Evolutionary conservation across 2,113 vertebrate species (phyloP).

Genomic region (Sciurus niger): DNA sequence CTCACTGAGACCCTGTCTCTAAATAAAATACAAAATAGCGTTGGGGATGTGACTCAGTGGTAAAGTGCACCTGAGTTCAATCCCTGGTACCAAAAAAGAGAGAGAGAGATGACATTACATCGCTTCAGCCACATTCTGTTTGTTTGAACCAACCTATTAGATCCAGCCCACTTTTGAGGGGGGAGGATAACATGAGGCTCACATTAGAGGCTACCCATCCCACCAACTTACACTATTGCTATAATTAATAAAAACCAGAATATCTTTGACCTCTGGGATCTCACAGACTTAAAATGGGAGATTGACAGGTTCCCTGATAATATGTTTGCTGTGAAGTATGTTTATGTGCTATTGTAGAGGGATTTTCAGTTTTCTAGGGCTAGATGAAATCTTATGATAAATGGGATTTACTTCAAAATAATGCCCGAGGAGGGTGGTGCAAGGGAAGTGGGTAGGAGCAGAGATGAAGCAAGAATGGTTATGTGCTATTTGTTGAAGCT

Average conservation of each 20-base stretch:
- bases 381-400: background rate
- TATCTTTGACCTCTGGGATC: background rate
- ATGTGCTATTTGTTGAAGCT: background rate
- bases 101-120: no score
- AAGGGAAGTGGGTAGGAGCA: background rate
- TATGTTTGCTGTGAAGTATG: background rate
- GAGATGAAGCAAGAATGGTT: background rate
- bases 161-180: background rate
- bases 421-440: background rate
- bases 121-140: background rate
- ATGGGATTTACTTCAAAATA: background rate
- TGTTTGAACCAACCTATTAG: background rate
- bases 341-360: background rate
- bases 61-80: no score
- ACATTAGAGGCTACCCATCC: background rate
- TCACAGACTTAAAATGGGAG: background rate
- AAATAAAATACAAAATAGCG: no score
- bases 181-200: no score
- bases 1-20: no score
- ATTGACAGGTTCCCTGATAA: background rate
- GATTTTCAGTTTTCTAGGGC: background rate
- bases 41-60: no score
- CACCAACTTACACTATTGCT: background rate
- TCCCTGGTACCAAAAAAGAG: no score
- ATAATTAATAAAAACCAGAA: slow-evolving; percentile 1